A percentile compares a stretch with the other conserved stretches of the same genome.
Evolutionary conservation across 2,888 invertebrate species (phyloP).

Genomic region (Ichneumon xanthorius): DNA sequence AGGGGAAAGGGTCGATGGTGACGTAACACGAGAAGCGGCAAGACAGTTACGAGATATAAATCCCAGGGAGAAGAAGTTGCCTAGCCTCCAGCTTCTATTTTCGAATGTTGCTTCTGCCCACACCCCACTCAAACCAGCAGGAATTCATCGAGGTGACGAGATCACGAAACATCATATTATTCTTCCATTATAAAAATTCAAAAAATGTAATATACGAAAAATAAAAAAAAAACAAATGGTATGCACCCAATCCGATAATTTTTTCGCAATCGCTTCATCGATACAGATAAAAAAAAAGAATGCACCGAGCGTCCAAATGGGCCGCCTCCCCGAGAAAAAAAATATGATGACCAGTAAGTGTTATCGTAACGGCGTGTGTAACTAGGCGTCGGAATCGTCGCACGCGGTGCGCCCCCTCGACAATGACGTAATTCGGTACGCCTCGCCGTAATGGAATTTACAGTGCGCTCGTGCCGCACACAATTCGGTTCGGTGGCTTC

Average conservation of each 20-base stretch:
- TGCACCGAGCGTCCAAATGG: neutral
- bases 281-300: neutral
- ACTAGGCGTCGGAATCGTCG: slow-evolving; percentile 5
- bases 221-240: too few species aligned
- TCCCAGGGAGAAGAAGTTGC: slow-evolving; percentile 33
- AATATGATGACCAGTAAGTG: neutral
- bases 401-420: slow-evolving; percentile 25
- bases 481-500: slow-evolving; percentile 34
- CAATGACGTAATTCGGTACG: slow-evolving; percentile 50
- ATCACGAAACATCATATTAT: neutral
- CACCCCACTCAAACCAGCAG: neutral
- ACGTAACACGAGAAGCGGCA: slow-evolving; percentile 51
- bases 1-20: slow-evolving; percentile 39
- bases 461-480: slow-evolving; percentile 53
- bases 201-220: neutral
- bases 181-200: neutral
- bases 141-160: neutral
- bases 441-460: slow-evolving; percentile 55
- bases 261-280: neutral
- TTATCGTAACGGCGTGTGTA: neutral
- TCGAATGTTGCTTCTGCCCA: slow-evolving; percentile 41
- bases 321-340: neutral
- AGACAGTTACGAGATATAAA: slow-evolving; percentile 51
- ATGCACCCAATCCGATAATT: neutral
- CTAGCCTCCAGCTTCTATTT: slow-evolving; percentile 63